phyloP scores from a whole-genome alignment of 2,888 invertebrate species.

The Agrochola macilenta region DNA sequence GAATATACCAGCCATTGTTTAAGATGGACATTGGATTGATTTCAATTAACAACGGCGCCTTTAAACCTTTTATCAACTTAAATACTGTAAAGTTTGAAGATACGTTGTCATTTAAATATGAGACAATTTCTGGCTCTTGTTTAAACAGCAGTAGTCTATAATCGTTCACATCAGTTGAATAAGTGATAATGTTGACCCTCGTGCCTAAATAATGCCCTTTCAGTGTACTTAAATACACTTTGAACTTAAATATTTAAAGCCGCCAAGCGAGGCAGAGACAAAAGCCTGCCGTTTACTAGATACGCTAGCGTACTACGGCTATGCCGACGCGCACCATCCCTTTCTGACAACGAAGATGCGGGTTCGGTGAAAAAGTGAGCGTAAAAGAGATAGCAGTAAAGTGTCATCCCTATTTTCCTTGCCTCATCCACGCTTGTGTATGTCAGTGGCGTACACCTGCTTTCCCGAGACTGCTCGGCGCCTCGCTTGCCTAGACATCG shows the following conservation, averaged over 20 bases:
- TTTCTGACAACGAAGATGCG: slow-evolving; percentile 29
- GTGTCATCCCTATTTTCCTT: slow-evolving; percentile 61
- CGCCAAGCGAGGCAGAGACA: slow-evolving; percentile 49
- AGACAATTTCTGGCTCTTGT: slow-evolving; percentile 15
- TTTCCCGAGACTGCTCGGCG: slow-evolving; percentile 83
- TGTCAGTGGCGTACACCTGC: slow-evolving; percentile 75
- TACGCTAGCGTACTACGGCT: slow-evolving; percentile 49
- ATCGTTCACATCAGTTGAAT: slow-evolving; percentile 55
- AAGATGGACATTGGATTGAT: background rate
- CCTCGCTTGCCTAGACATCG: slow-evolving; percentile 66
- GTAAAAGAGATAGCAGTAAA: slow-evolving; percentile 62
- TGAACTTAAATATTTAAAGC: slow-evolving; percentile 62
- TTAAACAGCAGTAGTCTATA: slow-evolving; percentile 40
- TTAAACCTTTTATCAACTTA: background rate
- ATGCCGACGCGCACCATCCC: slow-evolving; percentile 27
- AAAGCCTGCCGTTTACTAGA: slow-evolving; percentile 53
- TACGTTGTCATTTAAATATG: background rate
- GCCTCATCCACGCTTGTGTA: slow-evolving; percentile 68
- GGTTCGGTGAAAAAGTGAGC: slow-evolving; percentile 31
- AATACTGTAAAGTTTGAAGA: background rate
- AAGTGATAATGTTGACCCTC: slow-evolving; percentile 61
- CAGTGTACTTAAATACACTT: slow-evolving; percentile 59
- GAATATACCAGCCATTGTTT: background rate
- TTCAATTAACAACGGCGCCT: background rate
- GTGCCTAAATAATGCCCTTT: slow-evolving; percentile 58